Evolutionary conservation across 2,797 vertebrate genomes (phyloP).

Genomic region (Leucoraja ocellata): DNA sequence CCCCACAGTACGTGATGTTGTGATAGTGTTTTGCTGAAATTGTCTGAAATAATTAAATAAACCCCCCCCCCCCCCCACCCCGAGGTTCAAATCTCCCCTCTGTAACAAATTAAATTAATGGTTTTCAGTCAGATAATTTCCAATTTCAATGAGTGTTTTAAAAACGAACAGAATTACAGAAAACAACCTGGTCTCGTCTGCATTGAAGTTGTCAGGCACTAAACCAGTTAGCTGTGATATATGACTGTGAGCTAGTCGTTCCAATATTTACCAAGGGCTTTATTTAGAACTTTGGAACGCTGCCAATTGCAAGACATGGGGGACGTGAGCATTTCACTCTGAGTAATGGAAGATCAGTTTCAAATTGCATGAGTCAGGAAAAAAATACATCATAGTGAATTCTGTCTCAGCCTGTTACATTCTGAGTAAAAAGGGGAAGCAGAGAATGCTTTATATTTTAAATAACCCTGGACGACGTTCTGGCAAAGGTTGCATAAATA

Average conservation of each 20-base stretch:
- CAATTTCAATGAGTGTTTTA: neutral
- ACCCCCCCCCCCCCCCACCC: no score
- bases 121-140: neutral
- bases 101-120: neutral
- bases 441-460: neutral
- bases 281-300: neutral
- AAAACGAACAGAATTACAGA: neutral
- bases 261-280: neutral
- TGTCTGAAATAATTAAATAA: neutral
- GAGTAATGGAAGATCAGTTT: constrained; percentile 17
- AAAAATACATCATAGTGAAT: neutral
- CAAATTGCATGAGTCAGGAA: constrained; percentile 17
- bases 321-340: neutral
- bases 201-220: neutral
- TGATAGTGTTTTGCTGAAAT: neutral
- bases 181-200: no score
- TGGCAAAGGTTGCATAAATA: neutral
- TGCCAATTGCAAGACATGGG: neutral
- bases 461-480: neutral
- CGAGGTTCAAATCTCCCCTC: neutral
- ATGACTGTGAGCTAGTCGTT: neutral
- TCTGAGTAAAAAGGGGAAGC: neutral
- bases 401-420: constrained; percentile 19
- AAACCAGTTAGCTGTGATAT: neutral
- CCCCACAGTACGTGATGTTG: no score